Evolutionary conservation across 2,888 invertebrate species (phyloP), one percentile per base, ranked within the genome.

Genomic region (Ennomos erosarius): DNA sequence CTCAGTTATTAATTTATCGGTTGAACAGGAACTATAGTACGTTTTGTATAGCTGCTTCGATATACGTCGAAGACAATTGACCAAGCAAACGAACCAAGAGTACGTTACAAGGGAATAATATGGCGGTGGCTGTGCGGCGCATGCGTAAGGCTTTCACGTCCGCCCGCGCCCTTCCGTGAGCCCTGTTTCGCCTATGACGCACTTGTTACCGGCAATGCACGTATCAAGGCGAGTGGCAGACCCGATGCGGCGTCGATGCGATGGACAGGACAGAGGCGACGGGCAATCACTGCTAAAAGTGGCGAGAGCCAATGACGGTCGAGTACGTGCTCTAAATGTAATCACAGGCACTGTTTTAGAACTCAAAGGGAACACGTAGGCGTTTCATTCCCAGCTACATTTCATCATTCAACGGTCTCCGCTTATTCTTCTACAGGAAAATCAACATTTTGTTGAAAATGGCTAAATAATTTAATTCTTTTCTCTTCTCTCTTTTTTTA

Each of bases 21-120:
- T 50, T 47, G 47, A 55, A 57, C 48, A 52, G 46, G 52, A 70
- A 70, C 74, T 72, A 70, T 67, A 66, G 68, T 64, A 65, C 66
- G 67, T 78, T 77, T 72, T 61, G 67, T 70, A n/a, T n/a, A 74
- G 71, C 70, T 66, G 66, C 73, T 79, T 77, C 78, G 81, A 82
- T 84, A 81, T 84, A 81, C 73, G 78, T 74, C 73, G 69, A 76
- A 80, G 79, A 85, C 87, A 88, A 89, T 87, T 88, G 86, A 84
- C 75, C 77, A 79, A 82, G 82, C 81, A 84, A 87, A 85, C 86
- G 84, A 85, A 84, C 80, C 78, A 77, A 78, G 78, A 78, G 82
- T 80, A 79, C 75, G 80, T 82, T 85, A 85, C 81, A 82, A 78
- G 82, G 75, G 79, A 79, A 84, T 84, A 83, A 83, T 78, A 85